Percentiles rank a stretch among this genome's conserved stretches.
Evolutionary conservation across 2,113 vertebrate genomes (phyloP).

Genomic region (Etheostoma spectabile): DNA sequence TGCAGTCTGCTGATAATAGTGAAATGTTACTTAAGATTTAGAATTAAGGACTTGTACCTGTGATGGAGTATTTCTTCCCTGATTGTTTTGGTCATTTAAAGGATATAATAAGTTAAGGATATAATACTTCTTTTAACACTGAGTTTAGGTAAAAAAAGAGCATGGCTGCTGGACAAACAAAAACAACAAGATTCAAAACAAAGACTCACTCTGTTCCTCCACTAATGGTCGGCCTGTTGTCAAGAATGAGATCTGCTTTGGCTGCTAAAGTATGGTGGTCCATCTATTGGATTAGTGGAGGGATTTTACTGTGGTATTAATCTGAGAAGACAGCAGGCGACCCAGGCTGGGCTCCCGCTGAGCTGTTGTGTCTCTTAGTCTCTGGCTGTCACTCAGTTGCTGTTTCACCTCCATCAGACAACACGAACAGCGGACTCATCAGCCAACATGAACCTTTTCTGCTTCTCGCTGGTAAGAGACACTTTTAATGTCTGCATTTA

Average conservation of each 20-base stretch:
- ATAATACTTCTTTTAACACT: too few relatives aligned
- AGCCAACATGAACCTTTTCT: constrained; percentile 94
- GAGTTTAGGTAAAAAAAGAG: not conserved
- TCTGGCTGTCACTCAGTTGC: constrained; percentile 58
- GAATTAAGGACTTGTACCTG: not conserved
- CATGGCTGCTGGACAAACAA: not conserved
- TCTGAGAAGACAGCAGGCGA: constrained; percentile 88
- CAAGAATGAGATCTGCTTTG: constrained; percentile 78
- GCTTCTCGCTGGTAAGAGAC: constrained; percentile 94
- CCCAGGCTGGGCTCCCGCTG: constrained; percentile 69
- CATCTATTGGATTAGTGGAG: constrained; percentile 93
- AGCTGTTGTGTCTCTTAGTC: constrained; percentile 68
- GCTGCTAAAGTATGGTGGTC: constrained; percentile 89
- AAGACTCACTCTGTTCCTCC: constrained; percentile 31
- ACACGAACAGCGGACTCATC: constrained; percentile 24
- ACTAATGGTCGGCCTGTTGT: constrained; percentile 62
- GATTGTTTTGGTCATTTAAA: not conserved
- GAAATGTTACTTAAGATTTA: not conserved
- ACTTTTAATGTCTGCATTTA: constrained; percentile 11
- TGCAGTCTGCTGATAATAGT: not conserved
- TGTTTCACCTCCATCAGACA: constrained; percentile 58
- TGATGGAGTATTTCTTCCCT: not conserved
- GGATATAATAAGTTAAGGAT: not conserved
- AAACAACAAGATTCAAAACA: constrained; percentile 36
- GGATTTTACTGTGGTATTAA: constrained; percentile 94